phyloP scores from a whole-genome alignment of 2,797 vertebrate genomes.

The Astyanax mexicanus region DNA sequence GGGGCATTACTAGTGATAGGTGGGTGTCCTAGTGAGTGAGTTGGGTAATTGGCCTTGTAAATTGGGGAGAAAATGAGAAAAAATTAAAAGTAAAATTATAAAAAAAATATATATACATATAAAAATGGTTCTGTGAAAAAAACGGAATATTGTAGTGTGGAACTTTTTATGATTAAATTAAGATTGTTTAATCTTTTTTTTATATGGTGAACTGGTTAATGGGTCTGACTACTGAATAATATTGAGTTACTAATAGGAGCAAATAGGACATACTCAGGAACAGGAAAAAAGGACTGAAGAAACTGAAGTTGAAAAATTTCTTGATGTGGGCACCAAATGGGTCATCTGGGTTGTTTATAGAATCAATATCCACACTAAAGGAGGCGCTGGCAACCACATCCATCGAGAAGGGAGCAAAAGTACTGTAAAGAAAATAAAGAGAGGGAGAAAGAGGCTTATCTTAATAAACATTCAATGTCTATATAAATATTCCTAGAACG shows the following conservation, averaged over 20 bases:
- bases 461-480: conserved; percentile 61
- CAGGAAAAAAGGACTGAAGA: conserved; percentile 58
- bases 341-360: conserved; percentile 81
- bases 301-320: conserved; percentile 74
- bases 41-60: too few relatives aligned
- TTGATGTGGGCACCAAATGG: conserved; percentile 74
- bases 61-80: too few relatives aligned
- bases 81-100: too few relatives aligned
- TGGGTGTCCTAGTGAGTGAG: too few relatives aligned
- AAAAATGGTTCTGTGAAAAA: too few relatives aligned
- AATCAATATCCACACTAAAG: conserved; percentile 82
- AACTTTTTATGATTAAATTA: neutral
- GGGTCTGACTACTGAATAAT: neutral
- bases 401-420: conserved; percentile 82
- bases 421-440: too few relatives aligned
- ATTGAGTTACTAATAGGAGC: neutral
- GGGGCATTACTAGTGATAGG: too few relatives aligned
- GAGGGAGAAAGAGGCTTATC: neutral
- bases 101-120: too few relatives aligned
- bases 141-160: too few relatives aligned
- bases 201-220: too few relatives aligned
- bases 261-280: conserved; percentile 61
- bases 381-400: conserved; percentile 83
- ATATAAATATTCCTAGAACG: conserved; percentile 1
- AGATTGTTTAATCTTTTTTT: too few relatives aligned